These are phyloP conservation scores for Botia kubotai DNA, from an alignment of 2,797 vertebrate genomes.

Conservation along the genomic window DNA sequence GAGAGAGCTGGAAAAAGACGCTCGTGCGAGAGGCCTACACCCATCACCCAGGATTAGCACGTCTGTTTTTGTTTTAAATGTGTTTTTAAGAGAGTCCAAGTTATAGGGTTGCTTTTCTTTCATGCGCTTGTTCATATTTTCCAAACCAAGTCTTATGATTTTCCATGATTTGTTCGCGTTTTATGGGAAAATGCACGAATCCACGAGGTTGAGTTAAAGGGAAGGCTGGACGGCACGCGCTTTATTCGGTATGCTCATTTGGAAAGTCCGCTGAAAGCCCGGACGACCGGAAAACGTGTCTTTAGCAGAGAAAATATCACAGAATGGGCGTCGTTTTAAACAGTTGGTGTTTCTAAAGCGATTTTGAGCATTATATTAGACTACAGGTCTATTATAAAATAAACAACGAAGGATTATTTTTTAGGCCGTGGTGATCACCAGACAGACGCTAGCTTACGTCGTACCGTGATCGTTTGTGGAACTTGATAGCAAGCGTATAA, in stretches of 20 bases:
- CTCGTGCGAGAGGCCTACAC: conserved; percentile 79
- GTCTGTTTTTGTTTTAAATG: conserved; percentile 56
- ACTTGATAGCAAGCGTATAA: background rate
- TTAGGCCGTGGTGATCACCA: conserved; percentile 47
- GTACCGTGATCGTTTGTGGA: background rate
- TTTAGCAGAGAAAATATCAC: background rate
- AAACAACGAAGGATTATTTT: background rate
- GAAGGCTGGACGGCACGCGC: conserved; percentile 53
- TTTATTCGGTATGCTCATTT: conserved; percentile 61
- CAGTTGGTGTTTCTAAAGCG: background rate
- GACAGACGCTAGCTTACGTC: conserved; percentile 5
- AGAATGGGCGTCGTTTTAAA: background rate
- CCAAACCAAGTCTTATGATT: conserved; percentile 23
- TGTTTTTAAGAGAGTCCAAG: conserved; percentile 51
- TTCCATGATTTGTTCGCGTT: conserved; percentile 59
- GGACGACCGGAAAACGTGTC: conserved; percentile 17
- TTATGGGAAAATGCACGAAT: conserved; percentile 71
- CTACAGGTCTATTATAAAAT: background rate
- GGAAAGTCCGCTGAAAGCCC: conserved; percentile 80
- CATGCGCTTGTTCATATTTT: conserved; percentile 19
- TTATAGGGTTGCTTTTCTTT: conserved; percentile 52
- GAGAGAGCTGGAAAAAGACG: conserved; percentile 83
- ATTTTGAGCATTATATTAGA: background rate
- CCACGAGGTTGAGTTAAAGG: conserved; percentile 75
- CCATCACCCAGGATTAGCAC: conserved; percentile 56